Evolutionary conservation across 2,797 vertebrate genomes (phyloP), one percentile per base, ranked within the genome.

Genomic region (Octomys mimax): DNA sequence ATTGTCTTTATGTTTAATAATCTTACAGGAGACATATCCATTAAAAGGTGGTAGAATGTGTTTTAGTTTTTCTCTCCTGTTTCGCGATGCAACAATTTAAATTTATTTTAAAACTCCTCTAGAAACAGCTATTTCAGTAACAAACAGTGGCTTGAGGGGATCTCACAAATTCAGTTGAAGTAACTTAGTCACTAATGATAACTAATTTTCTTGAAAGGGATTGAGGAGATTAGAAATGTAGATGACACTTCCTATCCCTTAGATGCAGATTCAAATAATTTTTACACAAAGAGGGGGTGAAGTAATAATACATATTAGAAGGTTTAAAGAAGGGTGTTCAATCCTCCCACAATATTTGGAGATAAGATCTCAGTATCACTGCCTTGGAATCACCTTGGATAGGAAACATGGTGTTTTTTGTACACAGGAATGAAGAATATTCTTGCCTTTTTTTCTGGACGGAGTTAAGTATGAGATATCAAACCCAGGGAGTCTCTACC

Each of bases 81-180:
- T 96, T 80, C 57, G 12, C 62, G 22, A 28, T 62, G n/a, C n/a
- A 68, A 28, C 2, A 49, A 77, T 80, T 92, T 57, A 57, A 57
- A 62, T 80, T 93, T 88, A 77, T 88, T 54, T 88, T 36, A 16
- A 82, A 80, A 71, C 83, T 78, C 16, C 82, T 59, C 16, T 77
- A 66, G 21, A 79, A 61, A 33, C 31, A 1, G 6, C 18, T 36
- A 11, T 33, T 79, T 92, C 5, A n/a, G 16, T 92, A 54, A 94
- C 52, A 14, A 14, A 19, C 22, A 36, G 21, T 87, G 26, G 71
- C 59, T 77, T 85, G 42, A 61, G 18, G 79, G 19, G 2, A 39
- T 86, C 4, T 79, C 79, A 61, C 52, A 78, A 18, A 91, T 91
- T 64, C 26, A 78, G 16, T 22, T 82, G 21, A 39, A 89, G 11